Conservation (phyloP, 2,113 vertebrate species). For the Mirounga angustirostris region DNA sequence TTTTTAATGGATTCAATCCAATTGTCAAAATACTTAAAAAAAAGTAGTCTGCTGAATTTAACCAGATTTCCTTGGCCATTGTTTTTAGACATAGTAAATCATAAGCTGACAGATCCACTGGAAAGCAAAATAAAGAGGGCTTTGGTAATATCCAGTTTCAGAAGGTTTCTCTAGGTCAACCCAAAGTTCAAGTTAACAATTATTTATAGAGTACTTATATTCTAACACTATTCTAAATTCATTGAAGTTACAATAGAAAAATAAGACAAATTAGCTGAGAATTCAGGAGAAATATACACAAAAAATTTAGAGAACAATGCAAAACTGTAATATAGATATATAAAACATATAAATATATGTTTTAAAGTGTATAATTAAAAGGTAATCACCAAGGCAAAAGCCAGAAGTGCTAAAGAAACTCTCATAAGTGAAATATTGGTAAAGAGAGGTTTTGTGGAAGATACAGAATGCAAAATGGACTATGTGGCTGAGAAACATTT, state of each 20-base stretch:
- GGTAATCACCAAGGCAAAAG: not conserved
- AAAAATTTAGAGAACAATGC: not conserved
- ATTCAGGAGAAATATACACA: not conserved
- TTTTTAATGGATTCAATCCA: not conserved
- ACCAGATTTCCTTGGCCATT: not conserved
- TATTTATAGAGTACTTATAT: not conserved
- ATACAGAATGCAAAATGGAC: not conserved
- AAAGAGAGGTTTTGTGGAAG: not conserved
- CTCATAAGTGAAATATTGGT: not conserved
- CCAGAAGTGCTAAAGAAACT: not conserved
- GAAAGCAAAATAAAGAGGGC: not conserved
- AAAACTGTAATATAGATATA: not conserved
- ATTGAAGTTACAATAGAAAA: not conserved
- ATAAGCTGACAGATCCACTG: not conserved
- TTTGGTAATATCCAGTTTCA: not conserved
- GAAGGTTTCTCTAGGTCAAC: not conserved
- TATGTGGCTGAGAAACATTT: not conserved
- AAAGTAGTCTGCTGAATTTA: not conserved
- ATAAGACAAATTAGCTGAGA: not conserved
- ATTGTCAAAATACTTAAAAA: not conserved
- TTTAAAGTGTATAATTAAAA: not conserved
- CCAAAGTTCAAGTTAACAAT: not conserved
- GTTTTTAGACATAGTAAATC: not conserved
- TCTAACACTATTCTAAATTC: not conserved
- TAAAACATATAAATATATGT: not conserved